Percentiles rank a stretch among this genome's conserved stretches.
phyloP scores from a whole-genome alignment of 2,797 vertebrate genomes.

The Leptoclinus maculatus region DNA sequence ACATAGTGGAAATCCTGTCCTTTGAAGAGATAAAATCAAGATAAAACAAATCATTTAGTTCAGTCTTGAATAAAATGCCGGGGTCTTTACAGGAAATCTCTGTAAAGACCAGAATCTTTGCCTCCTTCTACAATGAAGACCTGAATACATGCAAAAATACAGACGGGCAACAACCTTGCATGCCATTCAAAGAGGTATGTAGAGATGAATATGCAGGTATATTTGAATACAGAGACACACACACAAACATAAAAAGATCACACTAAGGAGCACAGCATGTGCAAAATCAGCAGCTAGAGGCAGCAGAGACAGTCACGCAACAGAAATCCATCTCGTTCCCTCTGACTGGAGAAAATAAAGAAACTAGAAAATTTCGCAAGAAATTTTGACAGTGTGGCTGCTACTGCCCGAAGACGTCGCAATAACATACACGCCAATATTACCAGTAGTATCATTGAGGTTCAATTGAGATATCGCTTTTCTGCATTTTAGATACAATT shows the following conservation, averaged over 20 bases:
- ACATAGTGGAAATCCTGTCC: not conserved
- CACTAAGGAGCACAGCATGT: slow-evolving; percentile 51
- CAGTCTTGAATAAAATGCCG: slow-evolving; percentile 12
- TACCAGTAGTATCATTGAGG: too few species aligned
- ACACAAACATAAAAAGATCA: slow-evolving; percentile 16
- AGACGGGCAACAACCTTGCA: slow-evolving; percentile 7
- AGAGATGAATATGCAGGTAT: slow-evolving; percentile 43
- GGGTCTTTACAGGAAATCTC: slow-evolving; percentile 14
- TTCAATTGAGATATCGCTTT: too few species aligned
- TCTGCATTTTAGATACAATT: too few species aligned
- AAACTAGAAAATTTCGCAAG: too few species aligned
- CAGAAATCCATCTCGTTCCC: slow-evolving; percentile 53
- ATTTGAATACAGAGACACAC: slow-evolving; percentile 28
- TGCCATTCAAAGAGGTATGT: slow-evolving; percentile 31
- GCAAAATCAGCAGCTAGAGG: slow-evolving; percentile 50
- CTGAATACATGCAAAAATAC: slow-evolving; percentile 11
- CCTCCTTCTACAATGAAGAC: slow-evolving; percentile 13
- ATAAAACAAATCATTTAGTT: slow-evolving; percentile 37
- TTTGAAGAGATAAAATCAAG: slow-evolving; percentile 38
- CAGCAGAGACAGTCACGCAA: slow-evolving; percentile 55
- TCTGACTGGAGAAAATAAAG: slow-evolving; percentile 46
- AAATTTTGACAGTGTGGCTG: too few species aligned
- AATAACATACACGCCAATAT: too few species aligned
- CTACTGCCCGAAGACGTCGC: too few species aligned
- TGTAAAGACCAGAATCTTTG: slow-evolving; percentile 11